Evolutionary conservation across 2,113 vertebrate genomes (phyloP), one percentile per base, ranked within the genome.

Genomic region (Acanthisitta chloris): DNA sequence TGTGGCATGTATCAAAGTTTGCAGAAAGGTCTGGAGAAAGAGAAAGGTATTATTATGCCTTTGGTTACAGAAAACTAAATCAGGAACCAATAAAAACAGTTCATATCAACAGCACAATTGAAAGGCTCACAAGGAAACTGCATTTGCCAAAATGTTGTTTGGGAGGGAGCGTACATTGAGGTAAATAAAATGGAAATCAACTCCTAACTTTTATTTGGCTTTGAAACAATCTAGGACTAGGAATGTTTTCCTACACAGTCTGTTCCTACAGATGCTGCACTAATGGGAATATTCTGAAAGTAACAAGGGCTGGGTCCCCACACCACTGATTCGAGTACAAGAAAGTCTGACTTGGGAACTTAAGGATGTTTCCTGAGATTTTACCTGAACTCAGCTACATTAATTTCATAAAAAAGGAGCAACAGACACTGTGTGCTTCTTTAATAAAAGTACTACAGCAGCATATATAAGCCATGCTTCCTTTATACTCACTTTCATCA

Each of bases 1-100:
- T 98, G 33, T 99, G 99, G 97, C 99, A 99, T 2, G 97, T 99
- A 72, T 98, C 91, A 33, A 99, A 99, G 95, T 96, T 98, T 91
- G 97, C 98, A 86, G 98, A 97, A 33, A 99, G 94, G 87, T 98
- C 99, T 99, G 74, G 5, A 97, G 82, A 67, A 88, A 95, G 31
- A 70, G 85, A 80, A 58, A 90, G 13, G 14, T 57, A 67, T 8
- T 69, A 13, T 94, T 52, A 83, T 0, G 17, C 38, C 89, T 21
- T 48, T 85, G 17, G 8, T 43, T 54, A 81, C 33, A 86, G 42
- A 72, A 38, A 74, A 58, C 23, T 62, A 19, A 28, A 61, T 16
- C 55, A 73, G 33, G 5, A 80, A 79, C 9, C 24, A 73, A 25
- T 18, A 77, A 81, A 81, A 86, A 4, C 33, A 65, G 40, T 38